phyloP scores from a whole-genome alignment of 2,797 vertebrate species.

The Cynodonichthys magdalenae region DNA sequence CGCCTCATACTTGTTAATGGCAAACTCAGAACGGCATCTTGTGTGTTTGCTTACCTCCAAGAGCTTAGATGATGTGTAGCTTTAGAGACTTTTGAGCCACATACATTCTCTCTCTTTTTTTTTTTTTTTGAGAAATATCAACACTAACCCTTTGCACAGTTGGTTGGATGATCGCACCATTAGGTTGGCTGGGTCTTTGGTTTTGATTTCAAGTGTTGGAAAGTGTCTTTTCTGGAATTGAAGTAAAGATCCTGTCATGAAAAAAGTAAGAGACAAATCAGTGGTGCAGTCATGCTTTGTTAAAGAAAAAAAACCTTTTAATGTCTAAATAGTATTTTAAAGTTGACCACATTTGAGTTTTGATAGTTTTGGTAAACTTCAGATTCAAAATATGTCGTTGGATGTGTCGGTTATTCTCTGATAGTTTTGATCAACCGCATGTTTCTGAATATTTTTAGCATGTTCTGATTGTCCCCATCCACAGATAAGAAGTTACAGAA shows the following conservation, averaged over 20 bases:
- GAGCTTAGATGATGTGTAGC: background rate
- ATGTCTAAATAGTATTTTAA: too few relatives aligned
- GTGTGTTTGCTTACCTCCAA: slow-evolving; percentile 3
- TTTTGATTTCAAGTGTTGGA: background rate
- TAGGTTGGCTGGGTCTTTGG: slow-evolving; percentile 11
- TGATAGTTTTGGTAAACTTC: background rate
- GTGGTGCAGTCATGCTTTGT: background rate
- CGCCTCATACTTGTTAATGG: slow-evolving; percentile 8
- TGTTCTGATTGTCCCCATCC: background rate
- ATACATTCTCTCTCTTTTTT: background rate
- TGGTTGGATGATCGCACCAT: slow-evolving; percentile 21
- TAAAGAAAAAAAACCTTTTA: background rate
- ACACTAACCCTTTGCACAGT: slow-evolving; percentile 22
- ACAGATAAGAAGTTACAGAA: background rate
- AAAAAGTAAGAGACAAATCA: background rate
- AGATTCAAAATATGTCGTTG: too few relatives aligned
- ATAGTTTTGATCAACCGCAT: background rate
- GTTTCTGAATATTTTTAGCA: background rate
- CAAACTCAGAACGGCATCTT: slow-evolving; percentile 5
- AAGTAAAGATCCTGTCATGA: background rate
- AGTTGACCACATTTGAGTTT: background rate
- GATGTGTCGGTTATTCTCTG: background rate
- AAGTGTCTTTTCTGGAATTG: background rate
- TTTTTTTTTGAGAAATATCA: slow-evolving; percentile 14
- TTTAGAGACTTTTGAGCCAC: background rate